phyloP scores from a whole-genome alignment of 2,888 invertebrate genomes.

The Eubasilissa splendida region DNA sequence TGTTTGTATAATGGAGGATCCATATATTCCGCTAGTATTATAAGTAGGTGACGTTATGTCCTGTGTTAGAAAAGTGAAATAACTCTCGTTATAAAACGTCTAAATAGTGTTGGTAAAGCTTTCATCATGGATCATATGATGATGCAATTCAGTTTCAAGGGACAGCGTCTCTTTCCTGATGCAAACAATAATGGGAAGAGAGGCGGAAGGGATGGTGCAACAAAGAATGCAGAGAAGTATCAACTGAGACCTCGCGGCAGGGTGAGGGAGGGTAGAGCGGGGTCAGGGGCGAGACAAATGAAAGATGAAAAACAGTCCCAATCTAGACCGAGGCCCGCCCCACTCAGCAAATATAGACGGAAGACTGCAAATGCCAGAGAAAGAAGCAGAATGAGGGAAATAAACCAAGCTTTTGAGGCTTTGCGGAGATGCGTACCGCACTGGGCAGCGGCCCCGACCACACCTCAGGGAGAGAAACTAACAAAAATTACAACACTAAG shows the following conservation, averaged over 20 bases:
- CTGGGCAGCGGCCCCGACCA: constrained; percentile 65
- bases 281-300: constrained; percentile 31
- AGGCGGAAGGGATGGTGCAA: constrained; percentile 38
- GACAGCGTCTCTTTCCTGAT: constrained; percentile 56
- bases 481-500: constrained; percentile 92
- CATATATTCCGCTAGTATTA: not conserved
- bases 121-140: constrained; percentile 57
- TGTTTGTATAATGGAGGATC: not conserved
- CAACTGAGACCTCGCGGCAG: constrained; percentile 71
- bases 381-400: constrained; percentile 89
- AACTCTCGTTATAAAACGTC: not conserved
- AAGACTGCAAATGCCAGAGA: constrained; percentile 94
- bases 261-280: constrained; percentile 66
- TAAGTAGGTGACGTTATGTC: not conserved
- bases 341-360: constrained; percentile 89
- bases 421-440: constrained; percentile 84
- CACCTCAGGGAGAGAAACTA: constrained; percentile 76
- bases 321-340: constrained; percentile 78
- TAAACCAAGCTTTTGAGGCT: constrained; percentile 90
- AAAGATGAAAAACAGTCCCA: constrained; percentile 38
- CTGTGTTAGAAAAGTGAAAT: not conserved
- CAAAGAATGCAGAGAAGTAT: constrained; percentile 65
- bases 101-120: not conserved
- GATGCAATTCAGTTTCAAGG: constrained; percentile 58
- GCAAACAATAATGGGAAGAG: constrained; percentile 57